Conservation (phyloP, 2,113 vertebrate species). For the Ploceus nigricollis region DNA sequence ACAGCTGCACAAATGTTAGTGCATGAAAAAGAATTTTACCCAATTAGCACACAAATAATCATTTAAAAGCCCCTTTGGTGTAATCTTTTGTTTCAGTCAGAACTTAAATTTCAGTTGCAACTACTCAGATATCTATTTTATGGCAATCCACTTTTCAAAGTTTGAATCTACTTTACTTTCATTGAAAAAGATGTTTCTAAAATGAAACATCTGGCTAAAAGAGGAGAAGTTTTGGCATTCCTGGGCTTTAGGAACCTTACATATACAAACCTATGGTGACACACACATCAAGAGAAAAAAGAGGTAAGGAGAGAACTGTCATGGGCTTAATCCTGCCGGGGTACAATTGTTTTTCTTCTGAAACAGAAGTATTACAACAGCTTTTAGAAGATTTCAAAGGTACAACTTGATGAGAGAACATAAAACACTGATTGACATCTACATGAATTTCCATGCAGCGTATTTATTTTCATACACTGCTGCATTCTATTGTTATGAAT, state of each 20-base stretch:
- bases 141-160: slow-evolving; percentile 41
- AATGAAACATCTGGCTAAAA: slow-evolving; percentile 43
- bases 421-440: not conserved
- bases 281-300: not conserved
- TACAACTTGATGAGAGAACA: slow-evolving; percentile 37
- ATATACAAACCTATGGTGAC: not conserved
- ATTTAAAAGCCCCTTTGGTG: slow-evolving; percentile 9
- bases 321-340: slow-evolving; percentile 27
- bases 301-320: not conserved
- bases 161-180: slow-evolving; percentile 31
- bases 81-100: slow-evolving; percentile 37
- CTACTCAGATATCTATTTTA: slow-evolving; percentile 13
- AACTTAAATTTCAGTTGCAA: slow-evolving; percentile 31
- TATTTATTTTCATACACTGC: slow-evolving; percentile 32
- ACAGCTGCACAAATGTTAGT: slow-evolving; percentile 59
- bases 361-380: slow-evolving; percentile 14
- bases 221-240: not conserved
- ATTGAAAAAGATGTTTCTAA: slow-evolving; percentile 32
- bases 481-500: slow-evolving; percentile 26
- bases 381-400: slow-evolving; percentile 9
- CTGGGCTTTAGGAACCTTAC: not conserved
- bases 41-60: slow-evolving; percentile 44
- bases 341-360: slow-evolving; percentile 4
- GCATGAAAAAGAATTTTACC: slow-evolving; percentile 19
- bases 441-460: not conserved